phyloP scores from a whole-genome alignment of 2,113 vertebrate species.

The Spea bombifrons region DNA sequence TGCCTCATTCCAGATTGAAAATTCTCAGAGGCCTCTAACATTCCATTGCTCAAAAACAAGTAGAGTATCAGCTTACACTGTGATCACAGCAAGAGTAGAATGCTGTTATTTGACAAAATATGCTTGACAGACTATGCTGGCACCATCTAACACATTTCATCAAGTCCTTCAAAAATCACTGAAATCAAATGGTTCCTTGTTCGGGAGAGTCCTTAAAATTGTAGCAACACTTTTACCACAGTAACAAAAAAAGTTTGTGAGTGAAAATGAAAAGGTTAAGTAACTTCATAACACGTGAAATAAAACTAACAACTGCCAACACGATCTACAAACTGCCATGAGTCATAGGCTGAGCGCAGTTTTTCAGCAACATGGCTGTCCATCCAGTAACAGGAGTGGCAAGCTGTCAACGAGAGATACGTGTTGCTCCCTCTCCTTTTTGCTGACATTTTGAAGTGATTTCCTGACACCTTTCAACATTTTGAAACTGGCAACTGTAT shows the following conservation, averaged over 20 bases:
- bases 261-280: slow-evolving; percentile 47
- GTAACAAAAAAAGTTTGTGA: slow-evolving; percentile 18
- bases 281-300: slow-evolving; percentile 41
- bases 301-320: slow-evolving; percentile 28
- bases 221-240: slow-evolving; percentile 8
- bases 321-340: neutral
- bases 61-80: slow-evolving; percentile 34
- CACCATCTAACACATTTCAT: slow-evolving; percentile 37
- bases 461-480: too few species aligned
- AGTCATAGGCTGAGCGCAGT: neutral
- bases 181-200: slow-evolving; percentile 34
- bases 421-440: neutral
- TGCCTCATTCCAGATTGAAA: slow-evolving; percentile 36
- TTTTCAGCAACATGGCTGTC: slow-evolving; percentile 8
- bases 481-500: too few species aligned
- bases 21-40: slow-evolving; percentile 43
- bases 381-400: slow-evolving; percentile 2
- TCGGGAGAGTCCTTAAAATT: slow-evolving; percentile 27
- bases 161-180: slow-evolving; percentile 36
- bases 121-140: slow-evolving; percentile 37
- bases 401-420: slow-evolving; percentile 13
- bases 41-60: slow-evolving; percentile 32
- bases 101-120: slow-evolving; percentile 46
- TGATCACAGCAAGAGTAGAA: slow-evolving; percentile 38
- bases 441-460: neutral